A percentile compares a stretch with the other conserved stretches of the same genome.
These are phyloP conservation scores for Arrhopalites spinosus DNA, from an alignment of 2,888 invertebrate genomes.

Conservation along the genomic window DNA sequence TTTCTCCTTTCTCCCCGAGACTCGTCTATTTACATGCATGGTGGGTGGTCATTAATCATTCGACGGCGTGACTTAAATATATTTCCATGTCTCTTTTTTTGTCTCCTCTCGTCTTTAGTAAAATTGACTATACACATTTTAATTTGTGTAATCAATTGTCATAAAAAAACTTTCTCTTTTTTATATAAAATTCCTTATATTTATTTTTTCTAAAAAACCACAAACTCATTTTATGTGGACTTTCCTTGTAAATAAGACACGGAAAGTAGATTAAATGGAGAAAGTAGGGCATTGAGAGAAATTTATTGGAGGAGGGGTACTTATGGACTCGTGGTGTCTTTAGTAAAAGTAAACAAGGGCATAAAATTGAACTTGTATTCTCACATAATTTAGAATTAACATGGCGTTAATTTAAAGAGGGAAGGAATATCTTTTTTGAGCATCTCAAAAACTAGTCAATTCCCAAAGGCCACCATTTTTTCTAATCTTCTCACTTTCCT, in stretches of 20 bases:
- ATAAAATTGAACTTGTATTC: not conserved
- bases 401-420: not conserved
- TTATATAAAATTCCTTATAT: no score
- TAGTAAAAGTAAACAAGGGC: not conserved
- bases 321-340: not conserved
- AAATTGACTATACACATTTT: no score
- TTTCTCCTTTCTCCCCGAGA: not conserved
- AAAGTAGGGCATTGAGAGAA: not conserved
- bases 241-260: not conserved
- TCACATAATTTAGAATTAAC: constrained; percentile 7
- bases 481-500: not conserved
- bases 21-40: not conserved
- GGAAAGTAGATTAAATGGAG: not conserved
- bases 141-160: no score
- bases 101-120: not conserved
- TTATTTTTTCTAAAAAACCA: no score
- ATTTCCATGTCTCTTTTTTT: not conserved
- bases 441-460: no score
- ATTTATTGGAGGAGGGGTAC: not conserved
- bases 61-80: not conserved
- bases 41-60: not conserved
- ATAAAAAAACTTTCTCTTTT: no score
- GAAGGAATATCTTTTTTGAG: not conserved
- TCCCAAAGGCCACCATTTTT: not conserved
- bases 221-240: no score